Evolutionary conservation across 2,888 invertebrate genomes (phyloP), one percentile per base, ranked within the genome.

Genomic region (Mesorhabditis spiculigera): DNA sequence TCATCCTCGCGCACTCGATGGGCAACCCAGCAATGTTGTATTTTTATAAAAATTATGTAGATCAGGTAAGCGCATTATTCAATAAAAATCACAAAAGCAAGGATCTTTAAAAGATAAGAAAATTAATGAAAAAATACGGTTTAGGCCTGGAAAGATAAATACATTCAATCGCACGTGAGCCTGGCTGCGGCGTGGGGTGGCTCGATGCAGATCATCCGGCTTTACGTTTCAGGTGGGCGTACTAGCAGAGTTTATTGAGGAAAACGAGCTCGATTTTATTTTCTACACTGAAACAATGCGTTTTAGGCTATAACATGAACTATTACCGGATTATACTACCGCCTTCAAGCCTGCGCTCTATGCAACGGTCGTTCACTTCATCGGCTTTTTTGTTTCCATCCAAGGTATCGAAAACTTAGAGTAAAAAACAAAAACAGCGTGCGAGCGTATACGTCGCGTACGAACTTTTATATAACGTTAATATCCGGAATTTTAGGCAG

Each of bases 111-210:
- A 63, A n/a, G 5, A 61, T 44, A 43, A 45, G 44, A 8, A 42
- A 43, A 58, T 41, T 64, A 62, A 13, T 45, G 3, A 43, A n/a
- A 4, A 44, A 45, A 13, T 6, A 16, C n/a, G 13, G 28, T 75
- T 63, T 90, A 91, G 86, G 86, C 88, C 8, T 98, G 97, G 97
- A 98, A 97, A 87, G 90, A 92, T 82, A 92, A 92, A 88, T 94
- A 93, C 86, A 91, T 98, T 65, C 89, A 90, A 74, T 89, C 92
- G 43, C 88, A 94, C 79, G 90, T 98, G 4, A 91, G 93, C 3
- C 88, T 98, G 64, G 92, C 94, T 66, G 94, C 93, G 1, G 95
- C 93, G 4, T 98, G 95, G 95, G 96, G 92, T 45, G 98, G 98
- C 2, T 93, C 95, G 62, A 90, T 94, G 63, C 97, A 98, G 87